phyloP scores from a whole-genome alignment of 2,113 vertebrate species.

The Thomomys bottae region DNA sequence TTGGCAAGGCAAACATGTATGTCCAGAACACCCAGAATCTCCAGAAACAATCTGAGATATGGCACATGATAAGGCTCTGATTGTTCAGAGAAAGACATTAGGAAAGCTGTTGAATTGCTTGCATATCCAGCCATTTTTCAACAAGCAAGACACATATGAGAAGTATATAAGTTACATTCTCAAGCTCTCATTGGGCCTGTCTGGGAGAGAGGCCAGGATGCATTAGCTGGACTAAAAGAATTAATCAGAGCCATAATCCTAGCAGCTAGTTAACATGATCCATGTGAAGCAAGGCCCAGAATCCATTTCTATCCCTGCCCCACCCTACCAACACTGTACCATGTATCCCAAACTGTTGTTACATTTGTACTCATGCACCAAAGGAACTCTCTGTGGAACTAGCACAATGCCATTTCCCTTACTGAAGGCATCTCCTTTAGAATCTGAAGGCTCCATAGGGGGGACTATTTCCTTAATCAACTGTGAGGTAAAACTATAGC shows the following conservation, averaged over 20 bases:
- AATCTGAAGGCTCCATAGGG: neutral
- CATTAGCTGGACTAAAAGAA: conserved; percentile 69
- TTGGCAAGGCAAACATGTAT: conserved; percentile 68
- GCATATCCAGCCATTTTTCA: conserved; percentile 51
- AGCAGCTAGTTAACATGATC: conserved; percentile 69
- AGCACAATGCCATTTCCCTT: neutral
- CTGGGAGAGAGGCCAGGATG: conserved; percentile 72
- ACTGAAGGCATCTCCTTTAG: neutral
- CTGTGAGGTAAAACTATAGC: neutral
- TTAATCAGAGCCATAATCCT: conserved; percentile 67
- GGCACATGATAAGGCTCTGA: neutral
- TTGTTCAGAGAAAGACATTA: conserved; percentile 7
- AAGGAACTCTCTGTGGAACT: neutral
- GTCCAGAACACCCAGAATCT: conserved; percentile 8
- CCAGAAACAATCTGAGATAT: conserved; percentile 45
- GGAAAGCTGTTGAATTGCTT: neutral
- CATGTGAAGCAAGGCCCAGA: conserved; percentile 49
- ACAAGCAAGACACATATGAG: conserved; percentile 43
- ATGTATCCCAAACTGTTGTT: neutral
- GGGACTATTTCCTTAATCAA: neutral
- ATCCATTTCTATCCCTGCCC: neutral
- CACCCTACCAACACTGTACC: neutral
- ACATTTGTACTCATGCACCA: conserved; percentile 11
- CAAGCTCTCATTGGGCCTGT: conserved; percentile 41
- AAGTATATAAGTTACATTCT: conserved; percentile 57